Percentiles rank a stretch among this genome's conserved stretches.
Evolutionary conservation across 2,888 invertebrate genomes (phyloP).

Genomic region (Noctua pronuba): DNA sequence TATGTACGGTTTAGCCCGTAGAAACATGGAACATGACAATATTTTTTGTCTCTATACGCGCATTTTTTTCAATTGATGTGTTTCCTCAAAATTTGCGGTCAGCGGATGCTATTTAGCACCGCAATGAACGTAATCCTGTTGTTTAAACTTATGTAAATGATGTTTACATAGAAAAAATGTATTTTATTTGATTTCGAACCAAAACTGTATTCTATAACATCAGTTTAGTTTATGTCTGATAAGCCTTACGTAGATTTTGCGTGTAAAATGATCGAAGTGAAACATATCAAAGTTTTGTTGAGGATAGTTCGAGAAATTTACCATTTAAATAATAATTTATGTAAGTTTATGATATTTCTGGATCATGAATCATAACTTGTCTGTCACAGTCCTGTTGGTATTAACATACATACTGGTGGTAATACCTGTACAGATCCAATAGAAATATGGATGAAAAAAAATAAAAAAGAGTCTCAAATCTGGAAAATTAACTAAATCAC

Average conservation of each 20-base stretch:
- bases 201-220: slow-evolving; percentile 6
- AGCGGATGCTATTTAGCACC: slow-evolving; percentile 61
- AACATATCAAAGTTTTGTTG: slow-evolving; percentile 18
- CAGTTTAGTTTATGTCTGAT: slow-evolving; percentile 16
- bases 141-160: slow-evolving; percentile 35
- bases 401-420: neutral
- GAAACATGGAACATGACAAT: slow-evolving; percentile 59
- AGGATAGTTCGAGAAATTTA: slow-evolving; percentile 11
- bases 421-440: neutral
- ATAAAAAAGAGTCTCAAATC: neutral
- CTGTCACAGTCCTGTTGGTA: slow-evolving; percentile 4
- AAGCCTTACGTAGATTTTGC: slow-evolving; percentile 18
- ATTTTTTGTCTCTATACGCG: slow-evolving; percentile 66
- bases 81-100: slow-evolving; percentile 71
- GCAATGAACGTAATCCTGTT: slow-evolving; percentile 66
- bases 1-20: slow-evolving; percentile 14
- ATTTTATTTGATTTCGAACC: slow-evolving; percentile 14
- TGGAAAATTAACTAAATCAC: neutral
- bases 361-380: slow-evolving; percentile 23
- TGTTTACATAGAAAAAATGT: slow-evolving; percentile 33
- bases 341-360: slow-evolving; percentile 12
- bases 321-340: slow-evolving; percentile 2
- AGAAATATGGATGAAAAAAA: neutral
- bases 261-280: slow-evolving; percentile 7
- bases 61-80: slow-evolving; percentile 73